Conservation (phyloP, 2,113 vertebrate genomes). For the Cochlearius cochlearius region DNA sequence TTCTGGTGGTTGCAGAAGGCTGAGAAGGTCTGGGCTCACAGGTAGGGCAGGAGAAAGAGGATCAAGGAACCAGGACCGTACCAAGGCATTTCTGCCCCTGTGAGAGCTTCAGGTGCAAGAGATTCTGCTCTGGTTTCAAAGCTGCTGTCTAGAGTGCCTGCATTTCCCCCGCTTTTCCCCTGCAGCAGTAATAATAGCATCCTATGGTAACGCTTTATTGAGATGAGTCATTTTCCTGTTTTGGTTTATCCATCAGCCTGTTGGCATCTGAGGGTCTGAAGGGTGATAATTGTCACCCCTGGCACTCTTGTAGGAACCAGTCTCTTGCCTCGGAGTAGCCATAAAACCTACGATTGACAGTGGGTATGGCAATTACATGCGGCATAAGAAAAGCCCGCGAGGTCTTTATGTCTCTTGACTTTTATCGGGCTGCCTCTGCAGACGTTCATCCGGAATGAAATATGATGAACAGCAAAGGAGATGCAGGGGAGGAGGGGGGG, state of each 20-base stretch:
- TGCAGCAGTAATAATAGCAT: background rate
- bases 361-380: background rate
- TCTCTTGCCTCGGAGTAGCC: background rate
- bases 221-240: background rate
- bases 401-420: background rate
- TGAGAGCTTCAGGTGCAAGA: background rate
- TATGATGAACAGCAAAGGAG: background rate
- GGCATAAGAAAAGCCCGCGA: background rate
- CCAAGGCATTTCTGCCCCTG: background rate
- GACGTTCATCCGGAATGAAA: background rate
- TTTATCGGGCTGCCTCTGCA: background rate
- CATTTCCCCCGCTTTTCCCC: background rate
- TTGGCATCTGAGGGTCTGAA: background rate
- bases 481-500: accelerated
- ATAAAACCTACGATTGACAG: background rate
- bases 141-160: background rate
- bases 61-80: background rate
- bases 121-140: background rate
- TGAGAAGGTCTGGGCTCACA: background rate
- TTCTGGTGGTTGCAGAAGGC: background rate
- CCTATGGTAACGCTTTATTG: accelerated
- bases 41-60: background rate
- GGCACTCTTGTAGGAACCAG: background rate
- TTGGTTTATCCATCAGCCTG: background rate
- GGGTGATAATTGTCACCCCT: background rate